phyloP scores from a whole-genome alignment of 2,888 invertebrate species.

The Antheraea assamensis region DNA sequence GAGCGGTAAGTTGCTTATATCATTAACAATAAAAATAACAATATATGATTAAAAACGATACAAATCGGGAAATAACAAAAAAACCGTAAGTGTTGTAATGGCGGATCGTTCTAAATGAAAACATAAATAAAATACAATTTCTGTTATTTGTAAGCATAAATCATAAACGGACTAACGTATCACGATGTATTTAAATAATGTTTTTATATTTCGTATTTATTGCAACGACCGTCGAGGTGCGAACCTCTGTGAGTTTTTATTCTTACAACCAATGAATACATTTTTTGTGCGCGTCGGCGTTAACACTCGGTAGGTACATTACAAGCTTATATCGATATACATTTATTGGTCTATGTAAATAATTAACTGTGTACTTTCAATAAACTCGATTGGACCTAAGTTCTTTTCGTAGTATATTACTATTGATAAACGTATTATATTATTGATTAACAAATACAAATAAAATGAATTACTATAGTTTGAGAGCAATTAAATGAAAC shows the following conservation, averaged over 20 bases:
- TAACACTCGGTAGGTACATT: not conserved
- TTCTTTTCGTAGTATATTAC: no score
- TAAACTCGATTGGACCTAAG: no score
- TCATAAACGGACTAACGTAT: slow-evolving; percentile 32
- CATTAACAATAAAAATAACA: not conserved
- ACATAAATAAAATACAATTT: slow-evolving; percentile 40
- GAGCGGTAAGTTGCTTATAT: not conserved
- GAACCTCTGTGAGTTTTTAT: slow-evolving; percentile 42
- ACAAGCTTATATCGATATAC: no score
- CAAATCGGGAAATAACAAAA: not conserved
- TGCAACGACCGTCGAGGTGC: slow-evolving; percentile 29
- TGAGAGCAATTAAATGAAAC: no score
- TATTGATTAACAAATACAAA: no score
- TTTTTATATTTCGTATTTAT: slow-evolving; percentile 30
- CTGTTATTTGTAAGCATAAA: slow-evolving; percentile 36
- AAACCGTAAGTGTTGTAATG: not conserved
- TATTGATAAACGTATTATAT: no score
- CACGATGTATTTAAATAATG: slow-evolving; percentile 37
- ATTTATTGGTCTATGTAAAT: no score
- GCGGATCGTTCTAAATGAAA: slow-evolving; percentile 25
- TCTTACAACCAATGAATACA: not conserved
- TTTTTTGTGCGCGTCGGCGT: not conserved
- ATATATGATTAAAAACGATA: not conserved
- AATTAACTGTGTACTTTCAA: no score
- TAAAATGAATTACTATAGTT: no score